Evolutionary conservation across 2,888 invertebrate genomes (phyloP), one percentile per base, ranked within the genome.

Genomic region (Volucella bombylans): DNA sequence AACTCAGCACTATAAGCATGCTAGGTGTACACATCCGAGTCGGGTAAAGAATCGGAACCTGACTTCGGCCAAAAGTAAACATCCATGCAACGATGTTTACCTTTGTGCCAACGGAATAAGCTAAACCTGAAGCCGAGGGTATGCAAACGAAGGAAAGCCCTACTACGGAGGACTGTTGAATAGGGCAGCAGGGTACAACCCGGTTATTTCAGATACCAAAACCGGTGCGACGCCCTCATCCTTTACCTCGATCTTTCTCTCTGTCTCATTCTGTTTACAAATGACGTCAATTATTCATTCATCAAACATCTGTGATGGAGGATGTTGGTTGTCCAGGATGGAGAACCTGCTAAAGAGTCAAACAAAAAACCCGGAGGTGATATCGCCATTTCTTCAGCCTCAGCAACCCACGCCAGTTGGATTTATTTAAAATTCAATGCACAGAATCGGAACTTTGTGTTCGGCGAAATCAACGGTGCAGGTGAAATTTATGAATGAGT

Each of bases 261-360:
- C 1, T n/a, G 1, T 12, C 76, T 12, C 1, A 8, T 4, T 12
- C 76, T 69, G 64, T 74, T 38, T 57, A 64, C 81, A 85, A 85
- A 81, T 85, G 80, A 74, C 81, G 80, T 85, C 81, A 81, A 85
- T 85, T 85, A 85, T 81, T 85, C 80, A 85, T 85, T 85, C 85
- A 85, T 85, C 85, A 85, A 85, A 81, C 81, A 85, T 77, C 76
- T 80, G 83, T 69, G 71, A 57, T 49, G 76, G 8, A 3, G 39
- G 67, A 49, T 43, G 49, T 12, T 47, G 82, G 59, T 23, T 78
- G 72, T 68, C 82, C 73, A 73, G 23, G 64, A 74, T 55, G 64
- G 47, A 65, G 80, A 55, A 65, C 59, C 52, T 49, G 67, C 71
- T 72, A 77, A 82, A 49, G 49, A 68, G 64, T 31, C 50, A 64